Evolutionary conservation across 2,888 invertebrate genomes (phyloP), one percentile per base, ranked within the genome.

Genomic region (Cenopis cana): DNA sequence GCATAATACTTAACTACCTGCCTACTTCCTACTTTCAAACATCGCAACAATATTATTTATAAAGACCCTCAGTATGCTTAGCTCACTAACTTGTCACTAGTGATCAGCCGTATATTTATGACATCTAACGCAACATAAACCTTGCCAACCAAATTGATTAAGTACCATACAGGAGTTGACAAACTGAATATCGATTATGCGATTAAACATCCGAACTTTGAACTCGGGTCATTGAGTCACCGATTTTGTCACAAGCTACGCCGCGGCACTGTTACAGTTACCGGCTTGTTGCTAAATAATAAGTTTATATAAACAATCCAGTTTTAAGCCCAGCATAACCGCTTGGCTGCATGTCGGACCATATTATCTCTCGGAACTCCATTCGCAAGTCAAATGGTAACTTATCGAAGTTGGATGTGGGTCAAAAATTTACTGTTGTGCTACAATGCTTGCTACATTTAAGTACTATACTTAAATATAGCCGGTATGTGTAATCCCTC

Each of bases 261-360:
- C 36, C 50, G 12, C 52, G 38, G 20, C 52, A 54, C 52, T 64
- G 64, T 64, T 66, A 67, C 67, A 61, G 17, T 66, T 68, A 65
- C 50, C 56, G 33, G 17, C 50, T 33, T 64, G 49, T 69, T 65
- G 66, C 66, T 61, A 69, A 73, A 65, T 69, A 73, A 60, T 55
- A 38, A 52, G 55, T 56, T 69, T 65, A 69, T 69, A 64, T 65
- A 69, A 69, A 73, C 69, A 73, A 69, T 69, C 66, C 66, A 66
- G 49, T 73, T 54, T 65, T 20, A 56, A 49, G 46, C 49, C 64
- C 36, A 36, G 56, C n/a, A 54, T 52, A 38, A 64, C 64, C 64
- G 17, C 64, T 64, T 24, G 38, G 64, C 52, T n/a, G 38, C n/a
- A 64, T n/a, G 64, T 38, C 64, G 24, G n/a, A 54, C 52, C 52